A percentile compares a stretch with the other conserved stretches of the same genome.
phyloP scores from a whole-genome alignment of 2,797 vertebrate genomes.

The Threskiornis aethiopicus region DNA sequence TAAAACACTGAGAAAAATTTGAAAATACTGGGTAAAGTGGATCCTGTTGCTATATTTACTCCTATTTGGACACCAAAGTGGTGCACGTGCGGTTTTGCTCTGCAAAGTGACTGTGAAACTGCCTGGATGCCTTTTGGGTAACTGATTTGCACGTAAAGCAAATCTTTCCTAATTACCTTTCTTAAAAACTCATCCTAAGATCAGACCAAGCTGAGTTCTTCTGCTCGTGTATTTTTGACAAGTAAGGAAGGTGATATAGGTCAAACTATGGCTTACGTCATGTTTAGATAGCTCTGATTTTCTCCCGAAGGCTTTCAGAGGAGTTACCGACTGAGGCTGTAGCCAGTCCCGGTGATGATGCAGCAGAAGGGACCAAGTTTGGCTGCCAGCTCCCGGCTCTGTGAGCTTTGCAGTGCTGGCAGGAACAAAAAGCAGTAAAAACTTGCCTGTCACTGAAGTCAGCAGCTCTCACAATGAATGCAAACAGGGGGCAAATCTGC shows the following conservation, averaged over 20 bases:
- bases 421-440: constrained; percentile 66
- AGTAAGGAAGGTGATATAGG: not conserved
- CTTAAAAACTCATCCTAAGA: not conserved
- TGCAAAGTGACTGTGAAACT: not conserved
- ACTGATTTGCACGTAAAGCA: not conserved
- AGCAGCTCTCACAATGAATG: constrained; percentile 60
- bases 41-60: not conserved
- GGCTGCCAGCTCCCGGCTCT: not conserved
- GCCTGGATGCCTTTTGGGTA: not conserved
- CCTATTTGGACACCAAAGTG: not conserved
- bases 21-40: not conserved
- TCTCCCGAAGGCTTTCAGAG: not conserved
- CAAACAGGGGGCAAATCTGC: constrained; percentile 55
- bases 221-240: not conserved
- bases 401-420: constrained; percentile 40
- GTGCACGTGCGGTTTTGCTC: not conserved
- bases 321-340: not conserved
- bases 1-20: not conserved
- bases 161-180: not conserved
- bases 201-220: not conserved
- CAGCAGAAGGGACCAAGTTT: constrained; percentile 8
- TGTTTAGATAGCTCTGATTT: not conserved
- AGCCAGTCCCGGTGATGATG: not conserved
- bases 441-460: constrained; percentile 59
- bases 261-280: not conserved